phyloP scores from a whole-genome alignment of 2,113 vertebrate species.

The zebrafish (Danio rerio) region DNA sequence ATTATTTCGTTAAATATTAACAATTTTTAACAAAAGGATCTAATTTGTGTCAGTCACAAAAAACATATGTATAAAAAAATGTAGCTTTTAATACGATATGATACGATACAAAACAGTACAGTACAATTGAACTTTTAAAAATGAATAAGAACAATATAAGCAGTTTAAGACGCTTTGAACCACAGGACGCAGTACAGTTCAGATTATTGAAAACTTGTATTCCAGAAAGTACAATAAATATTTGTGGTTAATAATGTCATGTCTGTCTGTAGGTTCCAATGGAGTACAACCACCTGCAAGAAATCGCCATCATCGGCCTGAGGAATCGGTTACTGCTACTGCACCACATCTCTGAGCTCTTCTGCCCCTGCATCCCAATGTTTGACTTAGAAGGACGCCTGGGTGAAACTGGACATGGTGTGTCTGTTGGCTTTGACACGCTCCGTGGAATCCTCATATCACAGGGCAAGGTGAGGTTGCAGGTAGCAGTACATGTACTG shows the following conservation, averaged over 20 bases:
- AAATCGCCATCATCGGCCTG: slow-evolving; percentile 89
- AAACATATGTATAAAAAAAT: too few species aligned
- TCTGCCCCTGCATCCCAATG: slow-evolving; percentile 99
- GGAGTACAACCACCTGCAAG: slow-evolving; percentile 98
- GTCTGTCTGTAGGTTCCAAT: slow-evolving; percentile 86
- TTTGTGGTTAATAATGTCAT: slow-evolving; percentile 44
- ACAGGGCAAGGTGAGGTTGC: slow-evolving; percentile 89
- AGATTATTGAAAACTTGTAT: too few species aligned
- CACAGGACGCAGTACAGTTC: too few species aligned
- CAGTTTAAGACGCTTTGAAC: too few species aligned
- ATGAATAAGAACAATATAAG: too few species aligned
- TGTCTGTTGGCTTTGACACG: slow-evolving; percentile 91
- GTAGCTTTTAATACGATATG: too few species aligned
- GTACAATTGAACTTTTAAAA: too few species aligned
- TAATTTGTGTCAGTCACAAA: too few species aligned
- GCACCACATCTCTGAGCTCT: slow-evolving; percentile 97
- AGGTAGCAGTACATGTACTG: neutral
- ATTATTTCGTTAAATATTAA: too few species aligned
- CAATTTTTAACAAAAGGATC: too few species aligned
- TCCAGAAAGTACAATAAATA: neutral
- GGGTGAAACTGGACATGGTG: slow-evolving; percentile 90
- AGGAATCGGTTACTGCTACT: slow-evolving; percentile 93
- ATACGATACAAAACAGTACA: too few species aligned
- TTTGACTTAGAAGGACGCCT: slow-evolving; percentile 95
- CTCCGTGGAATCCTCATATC: slow-evolving; percentile 95